Conservation (phyloP, 2,797 vertebrate species). For the Pristis pectinata region DNA sequence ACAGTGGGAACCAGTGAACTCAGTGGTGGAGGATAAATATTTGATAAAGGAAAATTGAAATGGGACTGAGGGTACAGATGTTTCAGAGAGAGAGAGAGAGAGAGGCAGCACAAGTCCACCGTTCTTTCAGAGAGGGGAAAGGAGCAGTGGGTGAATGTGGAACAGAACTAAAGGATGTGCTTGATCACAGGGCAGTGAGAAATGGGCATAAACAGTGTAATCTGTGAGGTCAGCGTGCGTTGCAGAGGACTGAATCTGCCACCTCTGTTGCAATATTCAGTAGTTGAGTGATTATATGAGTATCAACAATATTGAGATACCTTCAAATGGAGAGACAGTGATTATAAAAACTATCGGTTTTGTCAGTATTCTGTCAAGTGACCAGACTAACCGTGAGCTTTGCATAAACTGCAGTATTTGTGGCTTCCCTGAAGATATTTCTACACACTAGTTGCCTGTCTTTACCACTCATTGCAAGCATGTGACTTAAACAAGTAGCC, state of each 20-base stretch:
- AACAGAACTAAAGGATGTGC: neutral
- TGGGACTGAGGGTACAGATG: neutral
- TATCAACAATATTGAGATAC: neutral
- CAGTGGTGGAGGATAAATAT: neutral
- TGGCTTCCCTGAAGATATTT: neutral
- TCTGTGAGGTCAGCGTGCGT: neutral
- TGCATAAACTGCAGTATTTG: neutral
- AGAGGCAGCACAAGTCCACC: neutral
- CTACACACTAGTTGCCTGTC: neutral
- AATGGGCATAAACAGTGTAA: neutral
- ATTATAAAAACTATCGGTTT: neutral
- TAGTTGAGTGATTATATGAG: neutral
- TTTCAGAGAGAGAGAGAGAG: too few species aligned
- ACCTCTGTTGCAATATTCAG: neutral
- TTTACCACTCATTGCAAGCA: neutral
- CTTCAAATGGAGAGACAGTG: neutral
- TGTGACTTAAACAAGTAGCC: neutral
- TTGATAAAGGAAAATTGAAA: neutral
- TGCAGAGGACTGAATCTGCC: neutral
- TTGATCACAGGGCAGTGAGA: neutral
- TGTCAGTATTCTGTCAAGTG: slow-evolving; percentile 12
- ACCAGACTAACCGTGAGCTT: neutral
- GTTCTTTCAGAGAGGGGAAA: neutral
- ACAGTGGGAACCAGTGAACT: neutral
- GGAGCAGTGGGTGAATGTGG: neutral